Base-by-base conservation (phyloP, 2,888 invertebrate species). In the Coremacera marginata region DNA sequence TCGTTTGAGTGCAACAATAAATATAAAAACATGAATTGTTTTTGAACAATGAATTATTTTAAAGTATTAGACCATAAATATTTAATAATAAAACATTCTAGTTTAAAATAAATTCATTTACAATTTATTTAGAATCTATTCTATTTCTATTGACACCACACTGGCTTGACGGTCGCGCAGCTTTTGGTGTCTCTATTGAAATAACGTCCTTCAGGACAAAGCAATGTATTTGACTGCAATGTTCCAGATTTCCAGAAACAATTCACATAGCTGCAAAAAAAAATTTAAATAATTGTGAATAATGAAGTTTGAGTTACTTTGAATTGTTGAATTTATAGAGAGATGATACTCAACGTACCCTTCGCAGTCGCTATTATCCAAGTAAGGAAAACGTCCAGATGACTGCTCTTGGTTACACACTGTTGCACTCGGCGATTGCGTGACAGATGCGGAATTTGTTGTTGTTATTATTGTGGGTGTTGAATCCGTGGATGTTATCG, bases 311-410 rank as follows among this genome's bases (percentile, higher is more conserved):
- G 44, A 16, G 60, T 49, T 22, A 70, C 31, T 37, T 8, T 16
- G 49, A 62, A 49, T 9, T 11, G 5, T 19, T 19, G 22, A 14
- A 25, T 71, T 49, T 1, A 44, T 19, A 52, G 16, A 22, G 25
- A 63, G 16, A 62, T 27, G 2, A n/a, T n/a, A n/a, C n/a, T 37
- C 1, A 1, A 76, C 79, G 76, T 76, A 87, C 87, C 75, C 83
- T 0, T 77, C 82, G 75, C 88, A 87, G 0, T 49, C 80, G 0
- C 80, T 82, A n/a, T 86, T 86, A 49, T 80, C 81, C 0, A 83
- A 79, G 52, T 81, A 71, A 27, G 84, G 80, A 80, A 78, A 84
- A 37, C 82, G 84, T 22, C 86, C 87, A 0, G 74, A 27, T 11
- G 34, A 68, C 0, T 60, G 0, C 52, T 1, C 55, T 70, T 65